Evolutionary conservation across 2,888 invertebrate species (phyloP).

Genomic region (Melanotus villosus): DNA sequence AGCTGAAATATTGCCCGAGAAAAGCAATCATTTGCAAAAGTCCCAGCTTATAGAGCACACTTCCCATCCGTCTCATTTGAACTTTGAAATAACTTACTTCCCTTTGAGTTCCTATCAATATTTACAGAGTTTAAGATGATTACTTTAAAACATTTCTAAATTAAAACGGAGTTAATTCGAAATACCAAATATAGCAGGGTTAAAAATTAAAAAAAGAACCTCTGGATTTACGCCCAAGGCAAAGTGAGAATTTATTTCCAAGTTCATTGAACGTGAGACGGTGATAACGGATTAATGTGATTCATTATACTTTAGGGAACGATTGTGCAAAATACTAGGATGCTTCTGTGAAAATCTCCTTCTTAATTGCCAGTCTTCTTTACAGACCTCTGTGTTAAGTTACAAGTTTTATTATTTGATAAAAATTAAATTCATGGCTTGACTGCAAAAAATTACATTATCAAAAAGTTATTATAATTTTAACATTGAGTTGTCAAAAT

Average conservation of each 20-base stretch:
- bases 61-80: slow-evolving; percentile 13
- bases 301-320: not conserved
- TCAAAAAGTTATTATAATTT: no score
- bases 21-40: slow-evolving; percentile 14
- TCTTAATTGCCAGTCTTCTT: not conserved
- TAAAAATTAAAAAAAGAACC: not conserved
- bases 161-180: slow-evolving; percentile 15
- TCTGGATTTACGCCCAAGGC: not conserved
- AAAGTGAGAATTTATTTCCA: slow-evolving; percentile 19
- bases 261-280: slow-evolving; percentile 19
- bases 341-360: not conserved
- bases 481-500: no score
- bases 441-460: no score
- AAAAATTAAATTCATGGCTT: no score
- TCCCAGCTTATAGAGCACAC: not conserved
- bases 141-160: slow-evolving; percentile 16
- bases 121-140: slow-evolving; percentile 14
- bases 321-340: not conserved
- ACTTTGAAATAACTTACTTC: slow-evolving; percentile 7
- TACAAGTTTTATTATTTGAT: no score
- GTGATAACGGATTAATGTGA: slow-evolving; percentile 10
- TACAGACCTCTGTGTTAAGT: no score
- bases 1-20: slow-evolving; percentile 17
- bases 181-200: slow-evolving; percentile 10
- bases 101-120: slow-evolving; percentile 18